Evolutionary conservation across 1,140 invertebrate species (phyloP).

Genomic region (Odontomachus brunneus): DNA sequence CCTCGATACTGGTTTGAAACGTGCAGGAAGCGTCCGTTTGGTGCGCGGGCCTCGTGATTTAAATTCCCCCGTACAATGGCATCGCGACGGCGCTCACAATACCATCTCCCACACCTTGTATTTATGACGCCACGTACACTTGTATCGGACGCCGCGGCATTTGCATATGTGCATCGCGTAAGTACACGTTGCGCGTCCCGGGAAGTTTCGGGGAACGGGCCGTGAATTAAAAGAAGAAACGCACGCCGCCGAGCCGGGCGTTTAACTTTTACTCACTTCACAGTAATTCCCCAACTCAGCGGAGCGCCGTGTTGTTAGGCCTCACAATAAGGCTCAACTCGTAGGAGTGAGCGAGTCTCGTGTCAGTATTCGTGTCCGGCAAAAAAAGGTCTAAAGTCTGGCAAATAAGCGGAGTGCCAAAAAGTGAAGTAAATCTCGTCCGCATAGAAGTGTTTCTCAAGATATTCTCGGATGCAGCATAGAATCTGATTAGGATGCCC

Average conservation of each 20-base stretch:
- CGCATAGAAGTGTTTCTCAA: too few relatives aligned
- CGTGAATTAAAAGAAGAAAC: slow-evolving; percentile 27
- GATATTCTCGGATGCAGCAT: too few relatives aligned
- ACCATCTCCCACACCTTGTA: slow-evolving; percentile 51
- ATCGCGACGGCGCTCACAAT: slow-evolving; percentile 46
- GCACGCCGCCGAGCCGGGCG: neutral
- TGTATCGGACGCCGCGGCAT: slow-evolving; percentile 29
- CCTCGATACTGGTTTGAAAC: slow-evolving; percentile 72
- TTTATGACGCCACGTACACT: slow-evolving; percentile 46
- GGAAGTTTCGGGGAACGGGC: slow-evolving; percentile 8
- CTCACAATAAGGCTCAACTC: neutral
- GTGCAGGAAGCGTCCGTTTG: slow-evolving; percentile 69
- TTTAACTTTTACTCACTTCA: slow-evolving; percentile 20
- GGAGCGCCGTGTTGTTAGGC: neutral
- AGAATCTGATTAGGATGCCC: too few relatives aligned
- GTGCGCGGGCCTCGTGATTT: slow-evolving; percentile 61
- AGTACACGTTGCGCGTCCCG: slow-evolving; percentile 25
- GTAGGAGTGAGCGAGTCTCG: too few relatives aligned
- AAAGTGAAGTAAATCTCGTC: too few relatives aligned
- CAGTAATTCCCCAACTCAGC: neutral
- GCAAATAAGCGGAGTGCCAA: too few relatives aligned
- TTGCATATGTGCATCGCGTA: slow-evolving; percentile 48
- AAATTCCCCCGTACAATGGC: slow-evolving; percentile 67
- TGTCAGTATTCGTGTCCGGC: too few relatives aligned
- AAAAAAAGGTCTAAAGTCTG: too few relatives aligned